Evolutionary conservation across 2,888 invertebrate species (phyloP).

Genomic region (Scaptomyza parva): DNA sequence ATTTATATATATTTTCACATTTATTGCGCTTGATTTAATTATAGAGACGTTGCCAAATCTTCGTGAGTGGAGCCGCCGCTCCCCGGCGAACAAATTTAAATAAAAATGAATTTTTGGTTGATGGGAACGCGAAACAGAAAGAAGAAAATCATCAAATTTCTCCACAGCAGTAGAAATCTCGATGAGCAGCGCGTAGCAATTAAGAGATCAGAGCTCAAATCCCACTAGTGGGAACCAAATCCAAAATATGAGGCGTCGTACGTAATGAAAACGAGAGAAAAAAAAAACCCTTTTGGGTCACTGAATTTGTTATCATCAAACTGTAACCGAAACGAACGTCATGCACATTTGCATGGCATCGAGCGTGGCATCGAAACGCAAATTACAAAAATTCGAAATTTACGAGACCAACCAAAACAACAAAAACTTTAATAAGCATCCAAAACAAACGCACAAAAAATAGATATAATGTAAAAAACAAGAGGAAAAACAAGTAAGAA

Average conservation of each 20-base stretch:
- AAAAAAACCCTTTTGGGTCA: constrained; percentile 72
- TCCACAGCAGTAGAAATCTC: constrained; percentile 48
- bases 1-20: constrained; percentile 27
- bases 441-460: constrained; percentile 10
- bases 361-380: constrained; percentile 70
- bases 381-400: constrained; percentile 67
- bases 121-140: constrained; percentile 23
- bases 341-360: constrained; percentile 76
- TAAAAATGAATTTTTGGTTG: constrained; percentile 30
- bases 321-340: constrained; percentile 78
- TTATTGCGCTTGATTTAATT: constrained; percentile 68
- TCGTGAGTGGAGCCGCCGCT: constrained; percentile 48
- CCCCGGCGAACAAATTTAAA: constrained; percentile 54
- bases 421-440: constrained; percentile 62
- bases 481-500: neutral
- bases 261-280: constrained; percentile 45
- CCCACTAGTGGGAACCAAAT: constrained; percentile 56
- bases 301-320: constrained; percentile 76
- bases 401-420: constrained; percentile 43
- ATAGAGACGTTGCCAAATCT: constrained; percentile 63
- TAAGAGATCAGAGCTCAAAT: constrained; percentile 52
- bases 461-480: neutral
- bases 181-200: constrained; percentile 40
- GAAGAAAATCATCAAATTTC: constrained; percentile 40
- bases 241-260: constrained; percentile 70